These are phyloP conservation scores for Oegoconia quadripuncta DNA, from an alignment of 2,888 invertebrate genomes.

Conservation along the genomic window DNA sequence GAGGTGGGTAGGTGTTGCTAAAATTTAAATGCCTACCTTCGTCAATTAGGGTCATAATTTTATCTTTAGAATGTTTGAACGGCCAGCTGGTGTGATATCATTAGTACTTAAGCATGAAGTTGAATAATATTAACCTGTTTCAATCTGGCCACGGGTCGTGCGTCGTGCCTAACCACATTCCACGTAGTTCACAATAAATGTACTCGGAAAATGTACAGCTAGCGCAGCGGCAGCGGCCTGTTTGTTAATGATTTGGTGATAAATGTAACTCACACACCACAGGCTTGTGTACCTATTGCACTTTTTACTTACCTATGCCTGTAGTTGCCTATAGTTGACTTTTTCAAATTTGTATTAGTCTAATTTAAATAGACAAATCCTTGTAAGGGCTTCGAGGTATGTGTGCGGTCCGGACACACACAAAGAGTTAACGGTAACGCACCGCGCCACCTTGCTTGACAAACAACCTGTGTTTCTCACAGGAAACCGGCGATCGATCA, in stretches of 20 bases:
- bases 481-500: constrained; percentile 69
- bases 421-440: constrained; percentile 56
- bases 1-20: constrained; percentile 14
- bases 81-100: constrained; percentile 27
- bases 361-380: constrained; percentile 23
- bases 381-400: constrained; percentile 20
- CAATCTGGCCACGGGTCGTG: constrained; percentile 38
- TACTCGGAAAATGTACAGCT: constrained; percentile 31
- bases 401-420: constrained; percentile 46
- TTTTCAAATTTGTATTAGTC: not conserved
- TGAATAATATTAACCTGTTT: constrained; percentile 48
- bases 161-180: constrained; percentile 49
- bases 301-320: not conserved
- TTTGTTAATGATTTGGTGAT: constrained; percentile 13
- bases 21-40: constrained; percentile 1
- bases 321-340: not conserved
- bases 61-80: constrained; percentile 25
- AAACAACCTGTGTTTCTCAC: constrained; percentile 70
- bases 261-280: constrained; percentile 5
- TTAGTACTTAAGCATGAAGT: constrained; percentile 34
- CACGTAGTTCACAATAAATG: constrained; percentile 39
- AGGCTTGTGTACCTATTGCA: not conserved
- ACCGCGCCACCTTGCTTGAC: constrained; percentile 58
- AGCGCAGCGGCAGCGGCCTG: constrained; percentile 16
- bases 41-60: constrained; percentile 16